These are phyloP conservation scores for Hiodon tergisus DNA, from an alignment of 2,113 vertebrate species.

Conservation along the genomic window DNA sequence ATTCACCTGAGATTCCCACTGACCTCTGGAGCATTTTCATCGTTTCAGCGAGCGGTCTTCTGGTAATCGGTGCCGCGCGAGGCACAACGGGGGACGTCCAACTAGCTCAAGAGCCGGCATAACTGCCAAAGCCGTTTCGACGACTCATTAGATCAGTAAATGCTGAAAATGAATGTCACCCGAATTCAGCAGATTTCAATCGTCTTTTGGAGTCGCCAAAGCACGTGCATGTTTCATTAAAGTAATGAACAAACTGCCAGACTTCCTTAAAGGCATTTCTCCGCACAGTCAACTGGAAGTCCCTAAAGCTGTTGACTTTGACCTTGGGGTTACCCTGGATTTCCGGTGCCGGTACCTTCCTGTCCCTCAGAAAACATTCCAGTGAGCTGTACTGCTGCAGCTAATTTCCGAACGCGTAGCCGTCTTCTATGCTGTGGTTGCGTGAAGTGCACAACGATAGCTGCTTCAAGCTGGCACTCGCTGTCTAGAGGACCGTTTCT, in stretches of 20 bases:
- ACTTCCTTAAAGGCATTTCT: neutral
- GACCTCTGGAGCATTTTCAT: conserved; percentile 48
- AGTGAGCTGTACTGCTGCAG: no score
- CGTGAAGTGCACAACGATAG: no score
- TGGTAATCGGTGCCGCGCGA: neutral
- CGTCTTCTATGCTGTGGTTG: no score
- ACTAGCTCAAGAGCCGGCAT: neutral
- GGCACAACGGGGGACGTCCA: neutral
- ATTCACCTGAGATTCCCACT: conserved; percentile 59
- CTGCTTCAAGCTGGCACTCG: no score
- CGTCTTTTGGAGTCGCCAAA: neutral
- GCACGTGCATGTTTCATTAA: neutral
- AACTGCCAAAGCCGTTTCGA: no score
- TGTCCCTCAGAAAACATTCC: no score
- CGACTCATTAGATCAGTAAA: no score
- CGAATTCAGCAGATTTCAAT: neutral
- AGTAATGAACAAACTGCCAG: neutral
- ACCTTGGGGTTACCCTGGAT: no score
- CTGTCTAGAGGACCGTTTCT: no score
- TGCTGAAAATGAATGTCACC: no score
- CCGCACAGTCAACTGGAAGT: neutral
- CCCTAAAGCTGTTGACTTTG: neutral
- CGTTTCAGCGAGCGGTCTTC: conserved; percentile 35
- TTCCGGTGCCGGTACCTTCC: no score
- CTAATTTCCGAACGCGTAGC: no score